Percentiles rank a stretch among this genome's conserved stretches.
These are phyloP conservation scores for Macroglossus sobrinus DNA, from an alignment of 2,113 vertebrate species.

Conservation along the genomic window DNA sequence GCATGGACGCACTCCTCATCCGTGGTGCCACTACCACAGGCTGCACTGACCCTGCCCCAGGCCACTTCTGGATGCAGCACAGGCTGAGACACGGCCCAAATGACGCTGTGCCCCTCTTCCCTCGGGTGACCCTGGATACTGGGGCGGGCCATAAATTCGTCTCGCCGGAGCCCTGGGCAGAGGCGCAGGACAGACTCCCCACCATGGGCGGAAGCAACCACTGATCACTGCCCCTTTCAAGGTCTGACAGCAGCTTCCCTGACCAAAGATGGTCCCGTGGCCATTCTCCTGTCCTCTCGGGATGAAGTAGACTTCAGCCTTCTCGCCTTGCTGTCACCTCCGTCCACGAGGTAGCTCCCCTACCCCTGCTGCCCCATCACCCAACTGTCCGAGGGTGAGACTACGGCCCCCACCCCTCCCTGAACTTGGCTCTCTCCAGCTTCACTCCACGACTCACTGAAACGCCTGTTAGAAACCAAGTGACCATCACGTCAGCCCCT, in stretches of 20 bases:
- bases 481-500: not conserved
- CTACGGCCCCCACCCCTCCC: not conserved
- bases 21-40: accelerated
- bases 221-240: not conserved
- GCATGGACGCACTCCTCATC: too few species aligned
- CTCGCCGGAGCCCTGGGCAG: not conserved
- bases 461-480: not conserved
- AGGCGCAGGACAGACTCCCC: not conserved
- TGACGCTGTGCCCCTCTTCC: not conserved
- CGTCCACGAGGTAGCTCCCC: not conserved
- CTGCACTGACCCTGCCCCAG: not conserved
- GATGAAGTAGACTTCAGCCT: not conserved
- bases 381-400: accelerated
- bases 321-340: not conserved
- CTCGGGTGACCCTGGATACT: not conserved
- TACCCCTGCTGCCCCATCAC: too few species aligned
- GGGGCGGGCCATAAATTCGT: not conserved
- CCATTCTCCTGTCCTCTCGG: too few species aligned
- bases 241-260: not conserved
- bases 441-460: not conserved
- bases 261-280: too few species aligned
- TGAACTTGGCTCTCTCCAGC: not conserved
- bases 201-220: accelerated
- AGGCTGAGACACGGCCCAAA: not conserved
- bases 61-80: accelerated